Conservation (phyloP, 2,888 invertebrate species). For the Tachina lurida region DNA sequence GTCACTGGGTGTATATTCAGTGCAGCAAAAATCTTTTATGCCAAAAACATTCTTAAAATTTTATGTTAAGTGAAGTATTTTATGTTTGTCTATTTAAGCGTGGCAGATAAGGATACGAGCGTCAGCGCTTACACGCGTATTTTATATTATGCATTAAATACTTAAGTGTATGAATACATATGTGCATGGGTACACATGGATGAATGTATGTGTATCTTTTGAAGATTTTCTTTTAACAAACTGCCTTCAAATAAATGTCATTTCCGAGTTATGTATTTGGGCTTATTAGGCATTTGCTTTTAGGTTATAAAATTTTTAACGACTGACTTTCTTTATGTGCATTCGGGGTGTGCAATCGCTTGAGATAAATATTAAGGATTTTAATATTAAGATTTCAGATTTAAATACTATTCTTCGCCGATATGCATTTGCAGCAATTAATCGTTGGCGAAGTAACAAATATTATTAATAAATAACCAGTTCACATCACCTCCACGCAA, state of each 20-base stretch:
- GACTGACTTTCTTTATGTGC: not conserved
- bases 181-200: not conserved
- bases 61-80: conserved; percentile 36
- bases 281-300: conserved; percentile 46
- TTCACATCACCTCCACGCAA: no score
- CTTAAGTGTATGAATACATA: not conserved
- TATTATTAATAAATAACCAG: no score
- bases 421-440: no score
- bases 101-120: not conserved
- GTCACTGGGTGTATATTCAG: no score
- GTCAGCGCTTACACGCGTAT: not conserved
- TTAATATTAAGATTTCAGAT: no score
- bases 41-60: conserved; percentile 36
- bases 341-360: not conserved
- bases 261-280: conserved; percentile 45
- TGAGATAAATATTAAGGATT: not conserved
- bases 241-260: conserved; percentile 43
- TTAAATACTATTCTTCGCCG: not conserved
- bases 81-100: conserved; percentile 13
- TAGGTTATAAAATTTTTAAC: conserved; percentile 23
- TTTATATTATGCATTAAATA: not conserved
- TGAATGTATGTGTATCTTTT: not conserved
- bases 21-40: conserved; percentile 7
- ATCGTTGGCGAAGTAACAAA: no score
- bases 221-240: conserved; percentile 9